Conservation (phyloP, 2,888 invertebrate genomes). For the Miltochrista miniata region DNA sequence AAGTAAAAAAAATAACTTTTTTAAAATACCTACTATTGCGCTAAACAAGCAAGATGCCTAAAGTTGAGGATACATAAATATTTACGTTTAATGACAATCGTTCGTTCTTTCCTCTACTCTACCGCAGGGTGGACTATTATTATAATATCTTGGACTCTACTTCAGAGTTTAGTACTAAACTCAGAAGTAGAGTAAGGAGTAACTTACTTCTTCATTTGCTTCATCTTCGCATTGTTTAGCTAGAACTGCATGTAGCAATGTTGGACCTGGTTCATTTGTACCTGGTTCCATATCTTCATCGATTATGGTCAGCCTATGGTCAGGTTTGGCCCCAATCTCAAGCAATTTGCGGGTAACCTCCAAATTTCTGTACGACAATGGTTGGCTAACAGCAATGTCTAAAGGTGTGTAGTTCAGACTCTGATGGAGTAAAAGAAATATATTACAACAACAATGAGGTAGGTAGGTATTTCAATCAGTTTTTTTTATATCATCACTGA, state of each 20-base stretch:
- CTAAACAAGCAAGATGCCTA: too few relatives aligned
- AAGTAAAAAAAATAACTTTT: too few relatives aligned
- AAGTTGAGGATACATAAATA: too few relatives aligned
- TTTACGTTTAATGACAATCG: too few relatives aligned
- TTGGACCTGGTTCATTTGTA: conserved; percentile 49
- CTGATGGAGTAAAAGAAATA: conserved; percentile 32
- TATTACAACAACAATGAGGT: too few relatives aligned
- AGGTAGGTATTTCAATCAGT: background rate
- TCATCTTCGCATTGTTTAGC: conserved; percentile 50
- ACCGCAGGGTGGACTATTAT: too few relatives aligned
- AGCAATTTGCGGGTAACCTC: conserved; percentile 55
- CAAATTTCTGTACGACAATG: conserved; percentile 50
- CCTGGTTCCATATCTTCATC: conserved; percentile 3
- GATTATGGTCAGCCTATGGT: conserved; percentile 41
- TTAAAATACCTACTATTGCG: too few relatives aligned
- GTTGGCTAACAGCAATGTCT: conserved; percentile 59
- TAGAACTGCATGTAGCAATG: conserved; percentile 62
- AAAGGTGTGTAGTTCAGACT: conserved; percentile 52
- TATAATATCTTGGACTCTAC: too few relatives aligned
- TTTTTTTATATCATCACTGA: too few relatives aligned
- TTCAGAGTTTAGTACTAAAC: too few relatives aligned
- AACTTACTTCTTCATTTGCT: conserved; percentile 51
- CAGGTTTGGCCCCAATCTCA: conserved; percentile 54
- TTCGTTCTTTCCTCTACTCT: too few relatives aligned
- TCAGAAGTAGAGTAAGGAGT: too few relatives aligned